Percentiles rank a stretch among this genome's conserved stretches.
These are phyloP conservation scores for Sebastes flavidus DNA, from an alignment of 2,797 vertebrate species.

Conservation along the genomic window DNA sequence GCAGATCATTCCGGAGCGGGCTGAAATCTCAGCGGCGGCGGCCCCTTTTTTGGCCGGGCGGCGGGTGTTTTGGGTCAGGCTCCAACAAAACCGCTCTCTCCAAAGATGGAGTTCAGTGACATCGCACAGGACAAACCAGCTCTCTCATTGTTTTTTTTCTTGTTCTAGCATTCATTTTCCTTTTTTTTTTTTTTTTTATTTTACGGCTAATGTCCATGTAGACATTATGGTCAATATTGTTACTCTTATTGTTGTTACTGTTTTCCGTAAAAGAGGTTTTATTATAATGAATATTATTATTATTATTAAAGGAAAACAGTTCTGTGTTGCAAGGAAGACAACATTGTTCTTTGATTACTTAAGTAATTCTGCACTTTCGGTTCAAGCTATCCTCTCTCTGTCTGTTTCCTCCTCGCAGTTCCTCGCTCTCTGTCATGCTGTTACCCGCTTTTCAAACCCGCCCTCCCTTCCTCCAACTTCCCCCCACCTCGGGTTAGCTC, in stretches of 20 bases:
- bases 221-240: conserved; percentile 86
- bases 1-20: conserved; percentile 77
- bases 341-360: conserved; percentile 78
- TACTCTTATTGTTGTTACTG: conserved; percentile 88
- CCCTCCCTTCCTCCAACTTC: background rate
- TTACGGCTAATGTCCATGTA: conserved; percentile 85
- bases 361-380: conserved; percentile 91
- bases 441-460: conserved; percentile 19
- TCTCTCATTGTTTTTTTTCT: conserved; percentile 47
- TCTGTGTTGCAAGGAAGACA: conserved; percentile 88
- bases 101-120: conserved; percentile 73
- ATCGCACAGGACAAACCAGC: conserved; percentile 81
- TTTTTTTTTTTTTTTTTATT: conserved; percentile 68
- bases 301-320: conserved; percentile 83
- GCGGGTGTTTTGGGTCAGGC: conserved; percentile 50
- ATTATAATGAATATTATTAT: conserved; percentile 79
- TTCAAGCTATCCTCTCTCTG: conserved; percentile 73
- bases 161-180: conserved; percentile 22
- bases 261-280: conserved; percentile 85
- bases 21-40: conserved; percentile 65
- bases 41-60: conserved; percentile 29
- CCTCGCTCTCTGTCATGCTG: conserved; percentile 29
- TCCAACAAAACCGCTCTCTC: conserved; percentile 52
- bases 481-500: conserved; percentile 15
- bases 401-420: conserved; percentile 14